A percentile compares a stretch with the other conserved stretches of the same genome.
phyloP scores from a whole-genome alignment of 2,797 vertebrate genomes.

The Chrosomus eos region DNA sequence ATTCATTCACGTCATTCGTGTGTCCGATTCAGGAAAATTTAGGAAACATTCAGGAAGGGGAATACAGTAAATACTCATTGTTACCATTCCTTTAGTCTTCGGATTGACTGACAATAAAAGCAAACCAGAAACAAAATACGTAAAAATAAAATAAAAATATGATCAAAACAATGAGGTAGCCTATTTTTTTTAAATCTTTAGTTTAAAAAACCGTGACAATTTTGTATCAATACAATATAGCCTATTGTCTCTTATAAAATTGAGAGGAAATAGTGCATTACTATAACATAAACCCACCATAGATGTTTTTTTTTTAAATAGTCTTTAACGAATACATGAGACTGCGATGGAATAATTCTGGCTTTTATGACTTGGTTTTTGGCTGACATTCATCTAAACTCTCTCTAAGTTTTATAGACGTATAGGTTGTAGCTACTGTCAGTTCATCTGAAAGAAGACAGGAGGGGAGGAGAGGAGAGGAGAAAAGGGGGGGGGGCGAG shows the following conservation, averaged over 20 bases:
- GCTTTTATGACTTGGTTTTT: neutral
- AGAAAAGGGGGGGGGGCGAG: too few species aligned
- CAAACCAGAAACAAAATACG: neutral
- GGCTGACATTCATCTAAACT: constrained; percentile 10
- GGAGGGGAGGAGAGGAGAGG: too few species aligned
- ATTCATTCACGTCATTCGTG: neutral
- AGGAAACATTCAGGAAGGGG: neutral
- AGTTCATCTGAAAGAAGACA: neutral
- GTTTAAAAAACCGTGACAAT: neutral
- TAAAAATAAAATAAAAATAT: neutral
- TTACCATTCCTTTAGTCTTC: neutral
- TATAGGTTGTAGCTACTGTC: neutral
- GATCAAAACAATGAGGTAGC: neutral
- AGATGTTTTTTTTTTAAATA: neutral
- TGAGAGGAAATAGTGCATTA: neutral
- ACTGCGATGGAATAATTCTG: neutral
- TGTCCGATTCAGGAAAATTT: neutral
- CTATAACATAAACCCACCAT: neutral
- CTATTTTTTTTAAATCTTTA: neutral
- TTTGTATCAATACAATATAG: neutral
- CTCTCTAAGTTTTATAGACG: neutral
- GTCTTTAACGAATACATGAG: neutral
- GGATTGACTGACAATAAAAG: neutral
- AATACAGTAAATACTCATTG: neutral
- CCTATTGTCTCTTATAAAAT: neutral